Conservation (phyloP, 35 echinoderm and acorn worm genomes). For the Holothuria glaberrima region DNA sequence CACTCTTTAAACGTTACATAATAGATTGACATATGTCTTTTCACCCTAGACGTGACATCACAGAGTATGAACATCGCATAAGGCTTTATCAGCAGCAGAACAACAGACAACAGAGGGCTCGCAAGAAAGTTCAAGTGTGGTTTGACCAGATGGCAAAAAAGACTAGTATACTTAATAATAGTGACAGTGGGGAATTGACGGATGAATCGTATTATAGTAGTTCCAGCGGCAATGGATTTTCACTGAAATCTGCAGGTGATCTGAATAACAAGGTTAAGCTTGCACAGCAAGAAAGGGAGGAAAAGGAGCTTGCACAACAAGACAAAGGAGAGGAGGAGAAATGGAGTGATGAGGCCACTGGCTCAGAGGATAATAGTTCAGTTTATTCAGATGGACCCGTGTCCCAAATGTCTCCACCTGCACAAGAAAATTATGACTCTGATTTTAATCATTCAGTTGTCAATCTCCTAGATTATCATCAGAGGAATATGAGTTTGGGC, state of each 20-base stretch:
- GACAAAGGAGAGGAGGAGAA: not conserved
- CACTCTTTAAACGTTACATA: too few relatives aligned
- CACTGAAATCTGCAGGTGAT: conserved; percentile 44
- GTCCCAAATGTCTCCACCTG: not conserved
- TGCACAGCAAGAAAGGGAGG: conserved; percentile 11
- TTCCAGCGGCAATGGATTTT: conserved; percentile 50
- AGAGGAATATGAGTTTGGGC: conserved; percentile 20
- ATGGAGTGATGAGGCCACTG: conserved; percentile 14
- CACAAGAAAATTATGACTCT: not conserved
- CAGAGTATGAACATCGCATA: conserved; percentile 49
- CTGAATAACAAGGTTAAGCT: conserved; percentile 19
- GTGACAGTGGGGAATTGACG: conserved; percentile 44
- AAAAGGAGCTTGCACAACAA: not conserved
- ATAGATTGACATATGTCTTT: too few relatives aligned
- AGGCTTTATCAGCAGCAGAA: conserved; percentile 31
- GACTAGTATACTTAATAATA: conserved; percentile 9
- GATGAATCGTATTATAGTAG: conserved; percentile 51
- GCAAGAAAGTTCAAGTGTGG: conserved; percentile 54
- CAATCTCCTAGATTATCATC: conserved; percentile 40
- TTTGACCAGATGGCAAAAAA: conserved; percentile 25
- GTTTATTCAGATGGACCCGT: conserved; percentile 47
- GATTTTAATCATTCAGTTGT: conserved; percentile 31
- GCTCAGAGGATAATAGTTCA: conserved; percentile 3
- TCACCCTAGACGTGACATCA: conserved; percentile 19
- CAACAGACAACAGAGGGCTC: not conserved